Evolutionary conservation across 1,140 invertebrate genomes (phyloP).

Genomic region (Pseudomyrmex gracilis): DNA sequence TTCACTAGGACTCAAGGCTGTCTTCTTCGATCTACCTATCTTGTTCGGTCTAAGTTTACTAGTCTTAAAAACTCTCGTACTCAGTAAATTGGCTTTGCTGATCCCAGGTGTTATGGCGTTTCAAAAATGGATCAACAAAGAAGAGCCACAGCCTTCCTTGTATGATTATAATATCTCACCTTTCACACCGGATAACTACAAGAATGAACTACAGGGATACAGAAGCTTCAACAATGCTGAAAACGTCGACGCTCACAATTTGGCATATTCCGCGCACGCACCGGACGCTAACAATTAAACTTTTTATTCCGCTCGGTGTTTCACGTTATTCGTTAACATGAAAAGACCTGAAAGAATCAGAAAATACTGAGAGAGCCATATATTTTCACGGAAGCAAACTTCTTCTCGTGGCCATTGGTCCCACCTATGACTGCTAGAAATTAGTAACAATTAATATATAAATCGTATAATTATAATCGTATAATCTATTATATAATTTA

Average conservation of each 20-base stretch:
- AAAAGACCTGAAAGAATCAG: background rate
- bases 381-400: constrained; percentile 58
- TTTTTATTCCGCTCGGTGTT: background rate
- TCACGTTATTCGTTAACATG: background rate
- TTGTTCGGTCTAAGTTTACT: constrained; percentile 90
- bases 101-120: constrained; percentile 89
- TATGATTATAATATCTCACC: no score
- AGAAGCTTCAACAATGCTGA: constrained; percentile 85
- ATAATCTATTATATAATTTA: constrained; percentile 74
- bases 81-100: constrained; percentile 91
- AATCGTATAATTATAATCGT: constrained; percentile 71
- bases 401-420: constrained; percentile 37
- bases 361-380: constrained; percentile 36
- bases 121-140: constrained; percentile 86
- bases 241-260: constrained; percentile 86
- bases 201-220: constrained; percentile 85
- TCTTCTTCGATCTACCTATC: constrained; percentile 89
- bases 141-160: no score
- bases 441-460: constrained; percentile 74
- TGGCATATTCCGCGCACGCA: constrained; percentile 87
- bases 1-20: constrained; percentile 89
- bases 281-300: constrained; percentile 65
- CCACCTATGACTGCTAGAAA: constrained; percentile 77
- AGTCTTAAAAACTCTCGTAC: constrained; percentile 90
- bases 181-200: constrained; percentile 13